Conservation (phyloP, 2,888 invertebrate genomes). For the Andrena hattorfiana region DNA sequence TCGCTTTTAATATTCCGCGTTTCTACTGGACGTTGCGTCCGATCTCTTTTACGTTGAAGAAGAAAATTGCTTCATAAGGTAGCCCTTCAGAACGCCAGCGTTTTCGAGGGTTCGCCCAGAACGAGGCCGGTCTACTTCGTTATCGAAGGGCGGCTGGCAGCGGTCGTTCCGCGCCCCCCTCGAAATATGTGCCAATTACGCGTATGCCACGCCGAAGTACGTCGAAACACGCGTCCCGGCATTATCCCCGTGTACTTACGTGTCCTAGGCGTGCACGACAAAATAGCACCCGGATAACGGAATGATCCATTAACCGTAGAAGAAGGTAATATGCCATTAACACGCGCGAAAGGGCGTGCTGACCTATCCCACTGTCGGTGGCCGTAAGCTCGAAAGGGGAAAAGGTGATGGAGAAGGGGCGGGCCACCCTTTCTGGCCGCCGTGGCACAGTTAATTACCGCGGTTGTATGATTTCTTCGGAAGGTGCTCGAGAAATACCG, state of each 20-base stretch:
- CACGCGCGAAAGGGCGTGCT: constrained; percentile 75
- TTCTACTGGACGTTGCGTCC: not conserved
- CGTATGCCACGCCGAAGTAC: constrained; percentile 30
- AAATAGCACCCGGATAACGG: constrained; percentile 63
- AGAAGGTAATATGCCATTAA: constrained; percentile 74
- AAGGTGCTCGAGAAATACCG: constrained; percentile 18
- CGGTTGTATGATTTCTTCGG: constrained; percentile 58
- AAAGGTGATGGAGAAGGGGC: constrained; percentile 63
- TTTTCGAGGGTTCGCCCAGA: not conserved
- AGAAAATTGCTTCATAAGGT: not conserved
- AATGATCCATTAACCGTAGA: constrained; percentile 72
- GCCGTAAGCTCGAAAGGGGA: constrained; percentile 62
- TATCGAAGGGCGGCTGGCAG: constrained; percentile 18
- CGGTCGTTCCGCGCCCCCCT: constrained; percentile 12
- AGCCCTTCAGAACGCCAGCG: not conserved
- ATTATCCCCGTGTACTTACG: constrained; percentile 47
- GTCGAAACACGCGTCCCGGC: constrained; percentile 33
- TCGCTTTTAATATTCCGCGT: too few species aligned
- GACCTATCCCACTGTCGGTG: constrained; percentile 73
- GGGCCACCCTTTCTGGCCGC: constrained; percentile 51
- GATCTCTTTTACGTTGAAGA: constrained; percentile 1
- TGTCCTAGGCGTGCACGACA: constrained; percentile 55
- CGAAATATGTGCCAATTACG: constrained; percentile 50
- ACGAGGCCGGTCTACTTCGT: constrained; percentile 16
- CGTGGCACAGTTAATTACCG: constrained; percentile 67